These are phyloP conservation scores for Anticlea derivata DNA, from an alignment of 2,888 invertebrate species.

Conservation along the genomic window DNA sequence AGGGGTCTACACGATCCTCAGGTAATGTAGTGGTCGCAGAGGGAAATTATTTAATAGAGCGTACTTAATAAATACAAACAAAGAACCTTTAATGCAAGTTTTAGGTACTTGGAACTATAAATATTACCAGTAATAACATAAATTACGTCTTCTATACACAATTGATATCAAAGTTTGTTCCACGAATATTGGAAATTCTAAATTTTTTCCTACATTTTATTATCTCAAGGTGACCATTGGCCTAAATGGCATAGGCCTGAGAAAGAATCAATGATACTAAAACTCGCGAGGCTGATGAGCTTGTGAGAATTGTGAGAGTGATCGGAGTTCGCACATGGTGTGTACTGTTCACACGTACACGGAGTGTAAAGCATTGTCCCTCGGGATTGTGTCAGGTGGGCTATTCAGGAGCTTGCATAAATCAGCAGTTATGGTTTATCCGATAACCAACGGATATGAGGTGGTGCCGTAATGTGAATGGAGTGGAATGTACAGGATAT, in stretches of 20 bases:
- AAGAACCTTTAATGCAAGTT: no score
- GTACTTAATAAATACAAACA: neutral
- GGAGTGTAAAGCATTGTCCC: neutral
- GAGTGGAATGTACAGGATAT: neutral
- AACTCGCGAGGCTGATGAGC: no score
- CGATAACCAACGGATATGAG: conserved; percentile 19
- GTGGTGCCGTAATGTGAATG: conserved; percentile 1
- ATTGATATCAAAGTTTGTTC: no score
- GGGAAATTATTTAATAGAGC: neutral
- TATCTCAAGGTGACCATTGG: no score
- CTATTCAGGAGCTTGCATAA: conserved; percentile 16
- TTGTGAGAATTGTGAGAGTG: no score
- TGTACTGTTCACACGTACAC: neutral
- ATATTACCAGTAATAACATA: no score
- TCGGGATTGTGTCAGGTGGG: conserved; percentile 6
- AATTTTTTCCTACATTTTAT: no score
- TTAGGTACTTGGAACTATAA: no score
- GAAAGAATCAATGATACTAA: no score
- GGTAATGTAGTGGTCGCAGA: conserved; percentile 2
- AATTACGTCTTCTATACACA: no score
- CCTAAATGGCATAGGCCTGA: no score
- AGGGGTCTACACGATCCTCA: conserved; percentile 12
- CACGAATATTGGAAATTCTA: no score
- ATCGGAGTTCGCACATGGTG: conserved; percentile 1
- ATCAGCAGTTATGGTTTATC: conserved; percentile 20